Percentiles rank a stretch among this genome's conserved stretches.
These are phyloP conservation scores for Drosophila stalkeri DNA, from an alignment of 2,888 invertebrate species.

Conservation along the genomic window DNA sequence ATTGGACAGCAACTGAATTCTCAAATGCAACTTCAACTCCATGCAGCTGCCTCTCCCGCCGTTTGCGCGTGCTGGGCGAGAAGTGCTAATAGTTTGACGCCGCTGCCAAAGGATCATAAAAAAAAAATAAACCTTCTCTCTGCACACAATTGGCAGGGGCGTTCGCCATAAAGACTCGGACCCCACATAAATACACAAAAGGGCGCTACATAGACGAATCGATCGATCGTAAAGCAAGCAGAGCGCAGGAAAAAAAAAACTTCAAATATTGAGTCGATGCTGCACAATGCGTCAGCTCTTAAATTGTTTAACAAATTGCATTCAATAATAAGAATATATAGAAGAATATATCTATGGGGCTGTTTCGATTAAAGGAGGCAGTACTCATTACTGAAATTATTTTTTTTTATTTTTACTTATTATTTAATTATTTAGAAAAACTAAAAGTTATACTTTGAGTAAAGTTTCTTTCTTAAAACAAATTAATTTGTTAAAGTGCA, in stretches of 20 bases:
- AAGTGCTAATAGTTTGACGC: constrained; percentile 67
- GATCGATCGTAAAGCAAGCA: constrained; percentile 6
- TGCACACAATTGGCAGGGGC: not conserved
- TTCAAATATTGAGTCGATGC: not conserved
- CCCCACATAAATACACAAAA: constrained; percentile 38
- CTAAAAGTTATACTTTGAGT: too few species aligned
- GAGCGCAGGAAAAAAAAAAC: not conserved
- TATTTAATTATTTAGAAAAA: too few species aligned
- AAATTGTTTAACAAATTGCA: too few species aligned
- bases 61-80: constrained; percentile 37
- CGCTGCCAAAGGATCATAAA: constrained; percentile 47
- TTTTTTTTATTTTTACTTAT: too few species aligned
- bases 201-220: too few species aligned
- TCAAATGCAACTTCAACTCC: constrained; percentile 1
- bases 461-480: too few species aligned
- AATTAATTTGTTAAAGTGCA: too few species aligned
- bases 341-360: too few species aligned
- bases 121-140: constrained; percentile 24
- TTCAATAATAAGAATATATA: too few species aligned
- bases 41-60: constrained; percentile 18
- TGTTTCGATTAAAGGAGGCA: too few species aligned
- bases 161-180: constrained; percentile 16
- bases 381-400: too few species aligned
- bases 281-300: too few species aligned
- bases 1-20: constrained; percentile 1